Percentiles rank a stretch among this genome's conserved stretches.
These are phyloP conservation scores for Sanderia malayensis DNA, from an alignment of 30 jellyfish, hydroid and myxozoan genomes.

Conservation along the genomic window DNA sequence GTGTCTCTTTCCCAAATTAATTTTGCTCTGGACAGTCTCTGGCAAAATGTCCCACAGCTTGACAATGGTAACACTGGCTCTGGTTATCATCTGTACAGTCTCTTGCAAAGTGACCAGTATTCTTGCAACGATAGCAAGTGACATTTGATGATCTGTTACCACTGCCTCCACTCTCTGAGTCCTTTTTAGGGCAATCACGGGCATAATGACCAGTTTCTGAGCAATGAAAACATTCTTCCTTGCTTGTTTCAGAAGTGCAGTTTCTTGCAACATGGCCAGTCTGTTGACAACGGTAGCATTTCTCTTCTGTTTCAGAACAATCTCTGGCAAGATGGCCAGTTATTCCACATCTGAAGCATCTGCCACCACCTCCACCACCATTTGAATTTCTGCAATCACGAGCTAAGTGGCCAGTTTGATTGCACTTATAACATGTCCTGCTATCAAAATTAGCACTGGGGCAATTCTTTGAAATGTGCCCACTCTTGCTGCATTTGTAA, in stretches of 20 bases:
- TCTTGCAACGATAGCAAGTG: slow-evolving; percentile 72
- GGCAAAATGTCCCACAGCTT: slow-evolving; percentile 87
- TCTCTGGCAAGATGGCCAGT: slow-evolving; percentile 78
- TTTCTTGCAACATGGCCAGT: slow-evolving; percentile 79
- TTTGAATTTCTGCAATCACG: slow-evolving; percentile 64
- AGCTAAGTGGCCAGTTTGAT: slow-evolving; percentile 57
- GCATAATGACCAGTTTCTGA: slow-evolving; percentile 83
- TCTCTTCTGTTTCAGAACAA: slow-evolving; percentile 67
- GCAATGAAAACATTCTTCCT: slow-evolving; percentile 76
- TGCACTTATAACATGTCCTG: slow-evolving; percentile 58
- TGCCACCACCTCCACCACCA: slow-evolving; percentile 24
- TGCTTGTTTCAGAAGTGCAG: slow-evolving; percentile 57
- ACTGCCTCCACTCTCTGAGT: too few species aligned
- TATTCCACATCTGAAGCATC: slow-evolving; percentile 84
- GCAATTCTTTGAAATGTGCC: slow-evolving; percentile 68
- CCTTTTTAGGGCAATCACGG: slow-evolving; percentile 79
- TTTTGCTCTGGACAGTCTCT: slow-evolving; percentile 67
- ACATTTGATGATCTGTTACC: slow-evolving; percentile 35
- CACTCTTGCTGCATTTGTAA: slow-evolving; percentile 53
- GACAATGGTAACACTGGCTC: slow-evolving; percentile 74
- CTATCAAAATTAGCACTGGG: slow-evolving; percentile 26
- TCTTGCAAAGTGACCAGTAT: slow-evolving; percentile 76
- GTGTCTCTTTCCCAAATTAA: not conserved
- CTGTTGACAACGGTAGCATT: slow-evolving; percentile 79
- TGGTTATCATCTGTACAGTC: slow-evolving; percentile 50